Evolutionary conservation across 2,888 invertebrate genomes (phyloP).

Genomic region (Platycnemis pennipes): DNA sequence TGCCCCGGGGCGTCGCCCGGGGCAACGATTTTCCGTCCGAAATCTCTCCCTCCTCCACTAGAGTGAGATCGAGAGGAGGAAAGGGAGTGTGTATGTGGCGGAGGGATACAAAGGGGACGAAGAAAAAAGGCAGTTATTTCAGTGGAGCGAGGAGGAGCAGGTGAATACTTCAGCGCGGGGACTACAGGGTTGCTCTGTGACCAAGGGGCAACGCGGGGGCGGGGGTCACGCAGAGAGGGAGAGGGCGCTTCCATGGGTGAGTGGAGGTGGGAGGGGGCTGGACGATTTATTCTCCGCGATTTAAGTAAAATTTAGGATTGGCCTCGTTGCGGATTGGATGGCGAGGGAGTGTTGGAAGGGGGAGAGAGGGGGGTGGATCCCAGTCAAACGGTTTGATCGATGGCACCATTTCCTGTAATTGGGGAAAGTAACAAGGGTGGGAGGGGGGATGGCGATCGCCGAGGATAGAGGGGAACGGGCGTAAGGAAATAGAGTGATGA

Average conservation of each 20-base stretch:
- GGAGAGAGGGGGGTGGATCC: not conserved
- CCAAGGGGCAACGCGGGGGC: not conserved
- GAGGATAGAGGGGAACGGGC: not conserved
- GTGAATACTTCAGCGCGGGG: not conserved
- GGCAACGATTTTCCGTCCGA: constrained; percentile 8
- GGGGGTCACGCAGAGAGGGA: not conserved
- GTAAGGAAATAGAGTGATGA: not conserved
- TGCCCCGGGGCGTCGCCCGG: not conserved
- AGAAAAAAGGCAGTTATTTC: not conserved
- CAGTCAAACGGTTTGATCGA: constrained; percentile 54
- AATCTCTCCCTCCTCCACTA: not conserved
- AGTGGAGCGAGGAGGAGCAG: not conserved
- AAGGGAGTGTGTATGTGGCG: not conserved
- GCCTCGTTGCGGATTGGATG: constrained; percentile 13
- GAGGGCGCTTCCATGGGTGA: not conserved
- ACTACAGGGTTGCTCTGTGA: not conserved
- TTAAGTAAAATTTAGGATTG: constrained; percentile 67
- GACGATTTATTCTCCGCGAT: constrained; percentile 59
- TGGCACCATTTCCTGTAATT: constrained; percentile 59
- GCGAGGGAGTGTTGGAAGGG: not conserved
- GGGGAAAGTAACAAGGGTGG: constrained; percentile 8
- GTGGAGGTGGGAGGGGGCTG: not conserved
- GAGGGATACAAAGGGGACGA: not conserved
- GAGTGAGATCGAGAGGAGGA: not conserved
- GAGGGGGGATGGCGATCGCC: not conserved